Percentiles rank a stretch among this genome's conserved stretches.
Conservation (phyloP, 2,113 vertebrate species). For the Notechis scutatus region DNA sequence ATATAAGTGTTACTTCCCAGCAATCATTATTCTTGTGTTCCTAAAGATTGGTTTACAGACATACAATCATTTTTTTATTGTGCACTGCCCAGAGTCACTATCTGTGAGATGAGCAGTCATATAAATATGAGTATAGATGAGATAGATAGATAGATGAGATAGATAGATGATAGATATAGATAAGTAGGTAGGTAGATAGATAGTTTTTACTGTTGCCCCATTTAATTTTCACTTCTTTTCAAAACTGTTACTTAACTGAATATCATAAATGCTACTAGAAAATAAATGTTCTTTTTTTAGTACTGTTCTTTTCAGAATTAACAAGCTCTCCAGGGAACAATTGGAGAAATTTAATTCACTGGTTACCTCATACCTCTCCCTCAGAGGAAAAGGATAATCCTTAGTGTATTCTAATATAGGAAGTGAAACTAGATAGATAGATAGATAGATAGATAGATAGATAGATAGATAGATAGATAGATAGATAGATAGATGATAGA, state of each 20-base stretch:
- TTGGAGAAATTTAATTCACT: background rate
- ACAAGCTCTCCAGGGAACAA: slow-evolving; percentile 11
- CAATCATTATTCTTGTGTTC: background rate
- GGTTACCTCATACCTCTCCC: background rate
- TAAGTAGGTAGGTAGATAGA: no score
- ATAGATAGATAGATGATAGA: no score
- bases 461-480: no score
- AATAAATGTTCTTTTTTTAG: background rate
- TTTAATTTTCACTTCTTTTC: background rate
- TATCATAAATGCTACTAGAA: background rate
- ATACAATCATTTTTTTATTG: background rate
- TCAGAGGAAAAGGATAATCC: background rate
- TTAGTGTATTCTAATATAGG: background rate
- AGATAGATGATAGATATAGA: no score
- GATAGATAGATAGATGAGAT: no score
- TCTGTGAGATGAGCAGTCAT: background rate
- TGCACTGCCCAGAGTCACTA: background rate
- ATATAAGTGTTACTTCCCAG: background rate
- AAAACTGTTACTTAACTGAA: background rate
- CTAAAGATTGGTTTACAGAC: background rate
- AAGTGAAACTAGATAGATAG: background rate
- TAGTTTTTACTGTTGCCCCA: background rate
- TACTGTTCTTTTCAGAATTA: background rate
- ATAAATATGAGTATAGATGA: background rate
- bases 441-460: no score